phyloP scores from a whole-genome alignment of 2,113 vertebrate genomes.

The Dicentrarchus labrax region DNA sequence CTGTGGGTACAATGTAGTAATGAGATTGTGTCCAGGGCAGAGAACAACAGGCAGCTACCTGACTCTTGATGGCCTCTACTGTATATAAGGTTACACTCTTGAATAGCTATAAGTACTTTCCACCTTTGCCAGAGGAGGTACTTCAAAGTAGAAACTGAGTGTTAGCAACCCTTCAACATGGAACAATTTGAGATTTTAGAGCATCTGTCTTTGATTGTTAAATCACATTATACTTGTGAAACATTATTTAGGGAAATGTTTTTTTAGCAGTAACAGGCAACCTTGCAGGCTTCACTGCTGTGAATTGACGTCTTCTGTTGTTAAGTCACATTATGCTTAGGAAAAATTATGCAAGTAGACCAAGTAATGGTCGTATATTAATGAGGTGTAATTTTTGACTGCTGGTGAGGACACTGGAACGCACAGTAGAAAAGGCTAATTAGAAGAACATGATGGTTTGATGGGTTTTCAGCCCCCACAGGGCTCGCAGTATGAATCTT shows the following conservation, averaged over 20 bases:
- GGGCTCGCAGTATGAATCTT: slow-evolving; percentile 58
- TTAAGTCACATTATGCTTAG: slow-evolving; percentile 59
- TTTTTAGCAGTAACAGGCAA: slow-evolving; percentile 37
- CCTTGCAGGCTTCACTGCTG: background rate
- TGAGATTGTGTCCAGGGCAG: background rate
- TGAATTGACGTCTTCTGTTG: slow-evolving; percentile 42
- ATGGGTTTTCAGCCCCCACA: slow-evolving; percentile 72
- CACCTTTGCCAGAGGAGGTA: slow-evolving; percentile 21
- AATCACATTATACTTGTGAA: slow-evolving; percentile 44
- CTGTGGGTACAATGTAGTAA: background rate
- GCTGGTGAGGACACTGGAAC: slow-evolving; percentile 53
- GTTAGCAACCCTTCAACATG: slow-evolving; percentile 15
- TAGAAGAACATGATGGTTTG: slow-evolving; percentile 75
- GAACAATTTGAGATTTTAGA: background rate
- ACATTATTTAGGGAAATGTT: slow-evolving; percentile 45
- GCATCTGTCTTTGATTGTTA: slow-evolving; percentile 31
- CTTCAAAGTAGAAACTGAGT: slow-evolving; percentile 5
- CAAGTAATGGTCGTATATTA: slow-evolving; percentile 65
- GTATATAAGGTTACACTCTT: slow-evolving; percentile 14
- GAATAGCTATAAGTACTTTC: slow-evolving; percentile 6
- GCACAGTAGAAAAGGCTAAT: slow-evolving; percentile 65
- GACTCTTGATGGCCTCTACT: background rate
- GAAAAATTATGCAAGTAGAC: slow-evolving; percentile 52
- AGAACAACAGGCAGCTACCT: no score
- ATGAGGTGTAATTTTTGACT: slow-evolving; percentile 61